Conservation (phyloP, 2,797 vertebrate genomes). For the Orientallactaga sibirica region DNA sequence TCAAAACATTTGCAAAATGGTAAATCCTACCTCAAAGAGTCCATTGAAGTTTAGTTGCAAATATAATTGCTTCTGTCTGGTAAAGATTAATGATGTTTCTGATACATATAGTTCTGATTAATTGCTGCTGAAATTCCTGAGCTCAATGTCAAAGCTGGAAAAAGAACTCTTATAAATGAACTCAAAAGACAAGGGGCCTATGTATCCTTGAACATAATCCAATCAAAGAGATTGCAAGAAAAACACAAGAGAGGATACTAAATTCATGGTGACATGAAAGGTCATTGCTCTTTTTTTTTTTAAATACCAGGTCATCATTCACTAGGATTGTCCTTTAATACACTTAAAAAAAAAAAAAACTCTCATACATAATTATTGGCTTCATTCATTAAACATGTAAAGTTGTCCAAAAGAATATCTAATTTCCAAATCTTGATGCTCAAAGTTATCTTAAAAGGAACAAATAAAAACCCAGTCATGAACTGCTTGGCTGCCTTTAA, state of each 20-base stretch:
- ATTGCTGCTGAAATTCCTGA: constrained; percentile 82
- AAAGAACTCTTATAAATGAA: constrained; percentile 71
- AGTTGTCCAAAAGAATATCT: neutral
- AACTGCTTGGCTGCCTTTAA: neutral
- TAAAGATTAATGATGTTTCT: constrained; percentile 80
- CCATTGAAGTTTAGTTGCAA: constrained; percentile 67
- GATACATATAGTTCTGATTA: constrained; percentile 76
- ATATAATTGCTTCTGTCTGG: constrained; percentile 74
- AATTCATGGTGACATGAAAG: constrained; percentile 64
- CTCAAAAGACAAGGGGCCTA: constrained; percentile 64
- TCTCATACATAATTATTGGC: constrained; percentile 26
- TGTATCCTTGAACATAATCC: constrained; percentile 69
- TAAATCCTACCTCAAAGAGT: constrained; percentile 69
- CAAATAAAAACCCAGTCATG: neutral
- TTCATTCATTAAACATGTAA: neutral
- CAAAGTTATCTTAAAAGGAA: constrained; percentile 22
- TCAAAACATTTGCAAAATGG: constrained; percentile 75
- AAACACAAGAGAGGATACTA: constrained; percentile 60
- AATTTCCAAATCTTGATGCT: constrained; percentile 15
- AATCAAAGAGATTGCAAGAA: constrained; percentile 69
- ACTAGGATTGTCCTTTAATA: constrained; percentile 60
- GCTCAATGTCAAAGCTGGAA: constrained; percentile 78
- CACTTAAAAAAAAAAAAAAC: neutral
- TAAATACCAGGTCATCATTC: constrained; percentile 49
- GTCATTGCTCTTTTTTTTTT: constrained; percentile 45